Evolutionary conservation across 2,113 vertebrate genomes (phyloP), one percentile per base, ranked within the genome.

Genomic region (Barbus barbus): DNA sequence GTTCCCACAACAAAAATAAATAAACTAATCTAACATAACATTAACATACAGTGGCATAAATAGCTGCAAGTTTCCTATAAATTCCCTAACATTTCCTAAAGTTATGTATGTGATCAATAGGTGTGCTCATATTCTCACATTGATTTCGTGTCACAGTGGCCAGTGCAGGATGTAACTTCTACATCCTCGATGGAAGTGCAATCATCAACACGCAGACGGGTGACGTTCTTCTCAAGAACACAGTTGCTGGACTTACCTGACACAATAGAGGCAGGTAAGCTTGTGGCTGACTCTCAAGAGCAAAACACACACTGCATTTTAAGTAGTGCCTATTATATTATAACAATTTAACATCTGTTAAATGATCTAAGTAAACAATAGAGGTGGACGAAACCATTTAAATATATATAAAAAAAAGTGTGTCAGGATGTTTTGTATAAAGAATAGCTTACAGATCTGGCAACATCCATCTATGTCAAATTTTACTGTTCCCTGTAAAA

Each of bases 141-240:
- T 74, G 97, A 96, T n/a, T 9, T 9, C 7, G 2, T 2, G 0
- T 91, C 93, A 89, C 97, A 99, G 60, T 83, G 85, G 81, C 97
- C 97, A 83, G 90, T 87, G 53, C 97, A 99, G 33, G 93, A 92
- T 3, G 92, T 87, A 72, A 97, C 1, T 46, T 93, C 88, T 78
- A 97, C 92, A 2, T 86, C 0, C 1, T 63, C 31, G 7, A 88
- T 38, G 7, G 96, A 95, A 33, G 9, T 83, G 44, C 97, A 99
- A 84, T 83, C 87, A 3, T 86, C 71, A 0, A 84, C 48, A 2
- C 24, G 6, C 85, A 99, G 91, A 61, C 92, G 75, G 0, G 89
- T 95, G 78, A 73, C 79, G 16, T 89, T 94, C 63, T 41, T 91
- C 6, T 53, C 58, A n/a, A 91, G 83, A 51, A 81, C 82, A 89